Base-by-base conservation (phyloP, 2,888 invertebrate species). In the Acrobasis repandana region DNA sequence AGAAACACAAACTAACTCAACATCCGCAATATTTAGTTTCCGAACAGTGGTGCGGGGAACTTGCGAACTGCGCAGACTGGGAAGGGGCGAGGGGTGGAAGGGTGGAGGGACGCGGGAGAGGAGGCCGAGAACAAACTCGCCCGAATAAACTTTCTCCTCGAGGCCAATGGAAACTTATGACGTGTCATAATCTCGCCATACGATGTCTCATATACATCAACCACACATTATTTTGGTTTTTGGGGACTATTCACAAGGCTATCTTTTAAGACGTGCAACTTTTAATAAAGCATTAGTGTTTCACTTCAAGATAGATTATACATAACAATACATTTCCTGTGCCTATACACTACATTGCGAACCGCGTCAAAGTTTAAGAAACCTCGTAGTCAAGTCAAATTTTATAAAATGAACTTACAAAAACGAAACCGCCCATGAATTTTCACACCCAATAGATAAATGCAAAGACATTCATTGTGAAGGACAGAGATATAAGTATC, bases 151-250 rank as follows among this genome's bases (percentile, higher is more conserved):
- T 84, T 84, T 83, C 85, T 76, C 79, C 69, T 71, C 73, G 77
- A 76, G 83, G 80, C 77, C 80, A 80, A 72, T 76, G 80, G 76
- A 68, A 79, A 84, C 84, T 85, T 81, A 74, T 79, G 81, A 83
- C 75, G 80, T 78, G 80, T 82, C 79, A 83, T 83, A 83, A 85
- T 84, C 81, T 77, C 71, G 15, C 68, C 65, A 69, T 70, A 73
- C 69, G 43, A 46, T n/a, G 46, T 14, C 43, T 50, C 28, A 9
- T 50, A 10, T 33, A 28, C 20, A 28, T 50, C 20, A 28, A n/a
- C 28, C 14, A 28, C 20, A 28, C 50, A 28, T 28, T 50, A 14
- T n/a, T 28, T 50, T 50, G 14, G 50, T 49, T 28, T 38, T 2
- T 38, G n/a, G 2, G 5, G n/a, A 43, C 1, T 43, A 2, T 43